Percentiles rank a stretch among this genome's conserved stretches.
phyloP scores from a whole-genome alignment of 2,888 invertebrate species.

The Theretra japonica region DNA sequence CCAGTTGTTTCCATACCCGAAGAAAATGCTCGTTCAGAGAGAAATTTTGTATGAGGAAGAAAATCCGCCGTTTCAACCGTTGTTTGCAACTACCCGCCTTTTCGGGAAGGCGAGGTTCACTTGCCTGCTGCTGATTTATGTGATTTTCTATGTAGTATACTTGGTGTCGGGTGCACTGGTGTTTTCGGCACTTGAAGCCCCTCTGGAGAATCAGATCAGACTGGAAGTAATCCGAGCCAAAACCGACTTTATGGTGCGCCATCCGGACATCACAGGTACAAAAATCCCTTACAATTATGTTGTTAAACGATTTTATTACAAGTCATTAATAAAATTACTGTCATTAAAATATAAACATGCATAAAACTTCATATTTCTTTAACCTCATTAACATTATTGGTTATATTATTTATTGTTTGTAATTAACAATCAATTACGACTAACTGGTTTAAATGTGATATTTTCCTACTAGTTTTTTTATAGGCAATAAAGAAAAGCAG shows the following conservation, averaged over 20 bases:
- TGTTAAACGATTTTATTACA: not conserved
- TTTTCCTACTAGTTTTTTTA: no score
- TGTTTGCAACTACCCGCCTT: slow-evolving; percentile 71
- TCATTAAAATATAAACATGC: not conserved
- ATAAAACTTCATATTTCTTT: not conserved
- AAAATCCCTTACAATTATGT: not conserved
- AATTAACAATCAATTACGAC: no score
- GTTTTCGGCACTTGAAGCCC: slow-evolving; percentile 88
- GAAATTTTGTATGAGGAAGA: slow-evolving; percentile 78
- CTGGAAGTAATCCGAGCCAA: slow-evolving; percentile 80
- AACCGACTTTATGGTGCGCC: slow-evolving; percentile 81
- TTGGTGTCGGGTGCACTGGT: slow-evolving; percentile 87
- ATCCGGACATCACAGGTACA: slow-evolving; percentile 87
- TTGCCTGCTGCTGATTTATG: slow-evolving; percentile 80
- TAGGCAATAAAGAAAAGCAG: no score
- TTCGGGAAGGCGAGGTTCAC: slow-evolving; percentile 84
- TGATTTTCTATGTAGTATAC: slow-evolving; percentile 86
- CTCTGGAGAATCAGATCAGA: slow-evolving; percentile 84
- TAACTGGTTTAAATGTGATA: no score
- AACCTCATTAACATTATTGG: no score
- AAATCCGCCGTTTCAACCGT: slow-evolving; percentile 74
- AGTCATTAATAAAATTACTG: not conserved
- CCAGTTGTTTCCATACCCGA: slow-evolving; percentile 72
- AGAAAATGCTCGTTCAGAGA: slow-evolving; percentile 73
- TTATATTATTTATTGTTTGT: not conserved